phyloP scores from a whole-genome alignment of 2,888 invertebrate species.

The Mythimna ferrago region DNA sequence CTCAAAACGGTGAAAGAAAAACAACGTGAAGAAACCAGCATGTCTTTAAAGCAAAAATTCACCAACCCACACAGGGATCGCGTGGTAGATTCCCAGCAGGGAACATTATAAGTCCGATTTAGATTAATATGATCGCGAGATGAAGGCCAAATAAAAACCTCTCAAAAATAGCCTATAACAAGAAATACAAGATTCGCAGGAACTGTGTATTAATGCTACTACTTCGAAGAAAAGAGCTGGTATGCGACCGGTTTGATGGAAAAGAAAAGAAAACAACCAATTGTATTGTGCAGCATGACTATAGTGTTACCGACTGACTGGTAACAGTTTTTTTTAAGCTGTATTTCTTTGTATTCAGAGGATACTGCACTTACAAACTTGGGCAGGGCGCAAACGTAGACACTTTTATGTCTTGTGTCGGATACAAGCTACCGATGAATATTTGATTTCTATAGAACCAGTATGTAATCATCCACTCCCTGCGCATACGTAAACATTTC shows the following conservation, averaged over 20 bases:
- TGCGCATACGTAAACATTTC: too few species aligned
- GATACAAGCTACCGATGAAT: too few species aligned
- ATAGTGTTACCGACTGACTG: neutral
- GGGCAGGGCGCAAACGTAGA: too few species aligned
- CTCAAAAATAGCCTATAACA: neutral
- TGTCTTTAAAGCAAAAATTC: too few species aligned
- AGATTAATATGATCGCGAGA: neutral
- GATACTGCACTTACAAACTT: neutral
- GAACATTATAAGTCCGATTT: too few species aligned
- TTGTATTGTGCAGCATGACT: neutral
- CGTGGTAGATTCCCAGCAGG: too few species aligned
- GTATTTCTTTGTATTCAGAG: neutral
- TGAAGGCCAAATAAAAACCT: neutral
- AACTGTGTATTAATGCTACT: neutral
- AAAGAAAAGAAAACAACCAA: neutral
- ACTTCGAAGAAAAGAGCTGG: conserved; percentile 7
- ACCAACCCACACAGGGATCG: too few species aligned
- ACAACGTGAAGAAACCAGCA: too few species aligned
- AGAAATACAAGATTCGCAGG: neutral
- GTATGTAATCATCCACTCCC: too few species aligned
- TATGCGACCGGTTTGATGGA: conserved; percentile 24
- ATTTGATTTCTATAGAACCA: too few species aligned
- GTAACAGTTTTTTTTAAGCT: neutral
- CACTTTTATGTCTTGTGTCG: too few species aligned
- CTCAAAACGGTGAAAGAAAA: too few species aligned